These are phyloP conservation scores for Unio delphinus DNA, from an alignment of 2,888 invertebrate species.

Conservation along the genomic window DNA sequence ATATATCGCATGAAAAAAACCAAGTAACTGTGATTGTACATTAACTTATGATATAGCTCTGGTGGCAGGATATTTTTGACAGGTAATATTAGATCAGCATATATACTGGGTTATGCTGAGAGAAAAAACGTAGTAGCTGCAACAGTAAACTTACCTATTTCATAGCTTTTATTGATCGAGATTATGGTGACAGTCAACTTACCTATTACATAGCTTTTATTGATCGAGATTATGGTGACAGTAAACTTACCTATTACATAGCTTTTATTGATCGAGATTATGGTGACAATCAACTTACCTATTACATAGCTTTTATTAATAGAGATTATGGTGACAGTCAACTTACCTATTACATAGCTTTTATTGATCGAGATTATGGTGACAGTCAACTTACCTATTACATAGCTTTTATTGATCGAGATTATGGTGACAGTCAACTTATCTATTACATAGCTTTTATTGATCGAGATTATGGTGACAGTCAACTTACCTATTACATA, in stretches of 20 bases:
- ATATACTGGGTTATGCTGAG: too few species aligned
- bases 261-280: conserved; percentile 43
- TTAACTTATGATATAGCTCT: too few species aligned
- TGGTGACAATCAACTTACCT: conserved; percentile 45
- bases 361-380: conserved; percentile 43
- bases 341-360: conserved; percentile 49
- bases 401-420: conserved; percentile 43
- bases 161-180: too few species aligned
- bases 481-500: too few species aligned
- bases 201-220: conserved; percentile 4
- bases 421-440: conserved; percentile 51
- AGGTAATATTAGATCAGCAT: too few species aligned
- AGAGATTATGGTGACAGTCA: conserved; percentile 44
- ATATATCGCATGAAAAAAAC: too few species aligned
- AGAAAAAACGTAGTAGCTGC: too few species aligned
- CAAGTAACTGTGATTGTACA: too few species aligned
- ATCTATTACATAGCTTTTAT: too few species aligned
- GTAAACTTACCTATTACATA: conserved; percentile 45
- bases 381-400: conserved; percentile 48
- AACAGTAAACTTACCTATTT: conserved; percentile 26
- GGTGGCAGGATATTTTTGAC: too few species aligned
- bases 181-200: conserved; percentile 4
- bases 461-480: too few species aligned
- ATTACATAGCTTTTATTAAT: conserved; percentile 45
- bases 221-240: too few species aligned